phyloP scores from a whole-genome alignment of 2,113 vertebrate genomes.

The Ondatra zibethicus region DNA sequence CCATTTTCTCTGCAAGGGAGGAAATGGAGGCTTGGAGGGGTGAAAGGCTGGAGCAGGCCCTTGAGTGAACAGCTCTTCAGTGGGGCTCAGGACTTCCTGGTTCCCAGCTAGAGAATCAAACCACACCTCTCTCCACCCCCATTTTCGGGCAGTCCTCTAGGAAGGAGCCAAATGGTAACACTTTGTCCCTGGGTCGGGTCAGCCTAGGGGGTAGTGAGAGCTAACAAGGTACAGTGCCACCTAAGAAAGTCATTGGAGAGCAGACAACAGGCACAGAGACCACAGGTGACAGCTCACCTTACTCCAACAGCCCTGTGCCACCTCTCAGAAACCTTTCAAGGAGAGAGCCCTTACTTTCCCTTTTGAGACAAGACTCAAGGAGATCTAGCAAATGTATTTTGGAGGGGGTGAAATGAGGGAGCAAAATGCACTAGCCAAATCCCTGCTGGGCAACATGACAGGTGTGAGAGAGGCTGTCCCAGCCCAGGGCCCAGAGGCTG shows the following conservation, averaged over 20 bases:
- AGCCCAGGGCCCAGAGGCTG: slow-evolving; percentile 48
- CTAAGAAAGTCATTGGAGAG: neutral
- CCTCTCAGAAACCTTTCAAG: slow-evolving; percentile 59
- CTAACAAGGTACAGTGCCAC: neutral
- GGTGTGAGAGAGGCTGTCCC: slow-evolving; percentile 76
- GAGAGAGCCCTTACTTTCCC: slow-evolving; percentile 42
- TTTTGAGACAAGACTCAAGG: slow-evolving; percentile 37
- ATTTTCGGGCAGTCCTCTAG: slow-evolving; percentile 67
- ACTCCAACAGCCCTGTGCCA: slow-evolving; percentile 23
- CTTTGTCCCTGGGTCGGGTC: neutral
- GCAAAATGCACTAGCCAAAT: slow-evolving; percentile 69
- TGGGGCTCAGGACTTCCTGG: slow-evolving; percentile 81
- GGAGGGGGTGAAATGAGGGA: slow-evolving; percentile 25
- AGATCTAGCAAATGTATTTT: slow-evolving; percentile 34
- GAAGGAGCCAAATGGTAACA: slow-evolving; percentile 61
- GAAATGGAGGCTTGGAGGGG: slow-evolving; percentile 69
- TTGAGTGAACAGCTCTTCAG: slow-evolving; percentile 75
- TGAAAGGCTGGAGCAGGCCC: slow-evolving; percentile 69
- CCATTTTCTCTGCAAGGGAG: slow-evolving; percentile 64
- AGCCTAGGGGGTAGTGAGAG: slow-evolving; percentile 9
- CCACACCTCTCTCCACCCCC: slow-evolving; percentile 78
- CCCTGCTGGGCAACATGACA: slow-evolving; percentile 75
- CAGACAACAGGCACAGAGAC: slow-evolving; percentile 1
- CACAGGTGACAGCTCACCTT: slow-evolving; percentile 34
- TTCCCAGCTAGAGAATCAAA: slow-evolving; percentile 79